phyloP scores from a whole-genome alignment of 2,888 invertebrate genomes.

The Parnassius apollo region DNA sequence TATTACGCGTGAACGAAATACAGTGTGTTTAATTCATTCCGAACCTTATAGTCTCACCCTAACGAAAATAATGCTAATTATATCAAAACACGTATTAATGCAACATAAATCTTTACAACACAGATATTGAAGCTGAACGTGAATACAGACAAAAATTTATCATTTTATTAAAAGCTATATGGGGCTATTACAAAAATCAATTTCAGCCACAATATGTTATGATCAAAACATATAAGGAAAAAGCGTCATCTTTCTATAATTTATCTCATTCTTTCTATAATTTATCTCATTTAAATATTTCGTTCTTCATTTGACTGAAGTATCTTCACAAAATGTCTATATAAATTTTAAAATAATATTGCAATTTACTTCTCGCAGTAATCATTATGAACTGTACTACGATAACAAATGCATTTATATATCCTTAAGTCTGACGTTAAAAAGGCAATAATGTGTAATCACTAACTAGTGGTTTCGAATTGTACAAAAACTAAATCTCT shows the following conservation, averaged over 20 bases:
- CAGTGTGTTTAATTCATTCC: slow-evolving; percentile 42
- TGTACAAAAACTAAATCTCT: slow-evolving; percentile 76
- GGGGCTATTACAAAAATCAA: slow-evolving; percentile 17
- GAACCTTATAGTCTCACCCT: slow-evolving; percentile 38
- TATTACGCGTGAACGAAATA: background rate
- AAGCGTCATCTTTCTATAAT: slow-evolving; percentile 50
- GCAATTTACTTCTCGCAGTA: slow-evolving; percentile 3
- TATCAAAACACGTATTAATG: slow-evolving; percentile 49
- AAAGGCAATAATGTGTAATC: slow-evolving; percentile 50
- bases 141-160: slow-evolving; percentile 33
- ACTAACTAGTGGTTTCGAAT: slow-evolving; percentile 67
- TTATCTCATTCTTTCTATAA: slow-evolving; percentile 29
- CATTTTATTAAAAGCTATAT: slow-evolving; percentile 29
- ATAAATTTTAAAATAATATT: slow-evolving; percentile 35
- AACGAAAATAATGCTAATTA: slow-evolving; percentile 58
- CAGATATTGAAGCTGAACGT: slow-evolving; percentile 36
- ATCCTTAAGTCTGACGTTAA: slow-evolving; percentile 36
- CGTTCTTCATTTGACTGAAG: slow-evolving; percentile 38
- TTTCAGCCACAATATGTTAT: slow-evolving; percentile 33
- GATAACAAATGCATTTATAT: slow-evolving; percentile 36
- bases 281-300: slow-evolving; percentile 45
- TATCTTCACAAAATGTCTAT: slow-evolving; percentile 36
- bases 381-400: slow-evolving; percentile 32
- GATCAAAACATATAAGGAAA: slow-evolving; percentile 41
- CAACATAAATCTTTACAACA: slow-evolving; percentile 50